These are phyloP conservation scores for Heliconius charithonia DNA, from an alignment of 2,888 invertebrate genomes.

Conservation along the genomic window DNA sequence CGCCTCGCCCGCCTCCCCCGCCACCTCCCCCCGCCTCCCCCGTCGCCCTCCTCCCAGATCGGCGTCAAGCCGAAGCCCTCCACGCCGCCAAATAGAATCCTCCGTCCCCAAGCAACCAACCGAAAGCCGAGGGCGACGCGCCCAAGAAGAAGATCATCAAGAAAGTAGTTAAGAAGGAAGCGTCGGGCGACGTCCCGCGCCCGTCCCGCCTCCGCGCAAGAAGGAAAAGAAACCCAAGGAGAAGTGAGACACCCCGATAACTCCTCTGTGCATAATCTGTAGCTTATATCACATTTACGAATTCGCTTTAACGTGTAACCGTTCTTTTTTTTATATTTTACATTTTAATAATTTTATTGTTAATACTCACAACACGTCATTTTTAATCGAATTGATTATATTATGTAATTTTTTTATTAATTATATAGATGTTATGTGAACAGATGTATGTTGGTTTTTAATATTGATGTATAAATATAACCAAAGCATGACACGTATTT, in stretches of 20 bases:
- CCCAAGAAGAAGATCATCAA: constrained; percentile 76
- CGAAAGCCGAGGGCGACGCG: constrained; percentile 52
- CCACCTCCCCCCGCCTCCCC: constrained; percentile 74
- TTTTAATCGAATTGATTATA: constrained; percentile 62
- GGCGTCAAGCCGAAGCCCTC: constrained; percentile 73
- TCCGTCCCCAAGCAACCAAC: constrained; percentile 55
- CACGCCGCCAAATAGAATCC: constrained; percentile 74
- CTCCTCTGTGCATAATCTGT: constrained; percentile 79
- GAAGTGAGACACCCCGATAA: constrained; percentile 72
- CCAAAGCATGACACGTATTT: constrained; percentile 75
- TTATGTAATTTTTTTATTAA: constrained; percentile 58
- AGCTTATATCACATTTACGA: constrained; percentile 72
- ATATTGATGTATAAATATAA: constrained; percentile 54
- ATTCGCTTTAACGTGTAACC: constrained; percentile 77
- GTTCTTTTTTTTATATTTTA: constrained; percentile 62
- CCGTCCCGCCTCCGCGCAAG: constrained; percentile 82
- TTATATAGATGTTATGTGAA: constrained; percentile 55
- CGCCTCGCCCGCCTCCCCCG: constrained; percentile 64
- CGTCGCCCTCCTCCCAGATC: constrained; percentile 79
- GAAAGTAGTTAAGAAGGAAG: constrained; percentile 81
- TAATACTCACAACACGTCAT: constrained; percentile 67
- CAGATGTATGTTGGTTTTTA: constrained; percentile 49
- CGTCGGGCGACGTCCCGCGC: constrained; percentile 67
- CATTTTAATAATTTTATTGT: constrained; percentile 51
- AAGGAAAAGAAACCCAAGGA: constrained; percentile 84